phyloP scores from a whole-genome alignment of 1,140 invertebrate species.

The Chelonus insularis region DNA sequence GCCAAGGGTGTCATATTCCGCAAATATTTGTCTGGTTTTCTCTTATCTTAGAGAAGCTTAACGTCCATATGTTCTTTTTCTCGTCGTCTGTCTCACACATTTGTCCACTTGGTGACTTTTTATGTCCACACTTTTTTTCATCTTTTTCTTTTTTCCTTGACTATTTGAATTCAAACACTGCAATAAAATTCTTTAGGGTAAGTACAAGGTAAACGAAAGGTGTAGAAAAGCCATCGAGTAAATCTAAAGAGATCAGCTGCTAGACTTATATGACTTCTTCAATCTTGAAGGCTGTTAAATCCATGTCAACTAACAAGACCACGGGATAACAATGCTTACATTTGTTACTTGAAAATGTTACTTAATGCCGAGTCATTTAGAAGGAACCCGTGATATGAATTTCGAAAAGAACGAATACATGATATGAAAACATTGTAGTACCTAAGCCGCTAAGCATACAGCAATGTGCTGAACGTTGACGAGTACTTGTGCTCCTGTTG shows the following conservation, averaged over 20 bases:
- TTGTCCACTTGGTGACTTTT: background rate
- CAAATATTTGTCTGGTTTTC: slow-evolving; percentile 42
- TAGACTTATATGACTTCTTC: too few relatives aligned
- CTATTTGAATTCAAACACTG: too few relatives aligned
- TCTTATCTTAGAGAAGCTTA: slow-evolving; percentile 42
- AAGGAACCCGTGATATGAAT: too few relatives aligned
- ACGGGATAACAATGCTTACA: too few relatives aligned
- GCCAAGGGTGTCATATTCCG: slow-evolving; percentile 37
- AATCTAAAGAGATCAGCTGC: too few relatives aligned
- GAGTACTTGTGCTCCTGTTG: slow-evolving; percentile 25
- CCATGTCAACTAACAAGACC: too few relatives aligned
- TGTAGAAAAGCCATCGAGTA: too few relatives aligned
- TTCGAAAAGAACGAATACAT: slow-evolving; percentile 31
- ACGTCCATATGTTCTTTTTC: slow-evolving; percentile 29
- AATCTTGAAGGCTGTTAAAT: too few relatives aligned
- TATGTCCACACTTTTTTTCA: background rate
- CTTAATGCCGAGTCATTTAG: background rate
- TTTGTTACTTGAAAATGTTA: background rate
- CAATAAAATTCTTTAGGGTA: too few relatives aligned
- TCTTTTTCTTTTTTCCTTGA: background rate
- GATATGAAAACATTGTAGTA: slow-evolving; percentile 52
- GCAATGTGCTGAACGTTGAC: slow-evolving; percentile 52
- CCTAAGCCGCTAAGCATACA: slow-evolving; percentile 49
- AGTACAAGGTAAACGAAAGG: too few relatives aligned
- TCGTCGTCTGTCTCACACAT: background rate